Percentiles rank a stretch among this genome's conserved stretches.
These are phyloP conservation scores for Brachionus paranguensis DNA, from an alignment of 1,140 invertebrate species.

Conservation along the genomic window DNA sequence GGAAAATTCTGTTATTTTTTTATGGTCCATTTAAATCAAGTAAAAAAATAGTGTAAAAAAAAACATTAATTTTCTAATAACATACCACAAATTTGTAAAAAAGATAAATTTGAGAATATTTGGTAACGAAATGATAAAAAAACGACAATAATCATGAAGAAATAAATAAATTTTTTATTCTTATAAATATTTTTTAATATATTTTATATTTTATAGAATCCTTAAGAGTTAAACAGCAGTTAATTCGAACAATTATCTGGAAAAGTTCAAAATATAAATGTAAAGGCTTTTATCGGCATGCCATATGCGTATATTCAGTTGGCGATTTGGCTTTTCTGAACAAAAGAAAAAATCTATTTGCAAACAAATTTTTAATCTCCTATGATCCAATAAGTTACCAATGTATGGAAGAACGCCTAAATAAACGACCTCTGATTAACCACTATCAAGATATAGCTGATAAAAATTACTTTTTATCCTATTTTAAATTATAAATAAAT, in stretches of 20 bases:
- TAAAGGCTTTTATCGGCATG: constrained; percentile 5
- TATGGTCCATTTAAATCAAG: no score
- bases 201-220: no score
- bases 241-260: neutral
- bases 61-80: no score
- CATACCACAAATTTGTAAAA: no score
- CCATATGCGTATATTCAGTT: constrained; percentile 46
- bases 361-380: constrained; percentile 50
- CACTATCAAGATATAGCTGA: neutral
- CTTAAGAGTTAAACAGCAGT: neutral
- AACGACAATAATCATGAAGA: no score
- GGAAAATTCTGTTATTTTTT: no score
- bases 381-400: constrained; percentile 45
- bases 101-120: no score
- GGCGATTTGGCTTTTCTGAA: constrained; percentile 45
- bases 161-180: no score
- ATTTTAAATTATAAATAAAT: neutral
- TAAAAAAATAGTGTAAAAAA: no score
- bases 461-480: neutral
- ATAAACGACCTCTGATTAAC: neutral
- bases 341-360: constrained; percentile 45
- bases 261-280: neutral
- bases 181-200: no score
- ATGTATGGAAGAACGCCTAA: constrained; percentile 47
- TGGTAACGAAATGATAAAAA: no score